Conservation (phyloP, 2,888 invertebrate species). For the Kryphioiulus occultus region DNA sequence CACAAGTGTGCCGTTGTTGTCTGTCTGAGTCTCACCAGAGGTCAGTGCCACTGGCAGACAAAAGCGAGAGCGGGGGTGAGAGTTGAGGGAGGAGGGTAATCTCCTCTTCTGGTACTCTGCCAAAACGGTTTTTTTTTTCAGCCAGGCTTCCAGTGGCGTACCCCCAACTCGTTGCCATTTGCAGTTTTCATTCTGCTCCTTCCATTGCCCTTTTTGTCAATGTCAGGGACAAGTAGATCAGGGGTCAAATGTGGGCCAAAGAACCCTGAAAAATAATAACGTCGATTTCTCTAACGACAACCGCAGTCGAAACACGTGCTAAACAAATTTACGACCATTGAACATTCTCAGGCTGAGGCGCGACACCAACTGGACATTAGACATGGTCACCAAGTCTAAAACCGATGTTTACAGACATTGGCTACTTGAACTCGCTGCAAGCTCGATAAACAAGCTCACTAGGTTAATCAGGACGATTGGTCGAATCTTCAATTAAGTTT, state of each 20-base stretch:
- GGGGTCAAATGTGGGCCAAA: constrained; percentile 30
- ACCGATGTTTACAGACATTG: neutral
- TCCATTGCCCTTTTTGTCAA: constrained; percentile 14
- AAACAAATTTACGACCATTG: neutral
- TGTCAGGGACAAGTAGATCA: constrained; percentile 31
- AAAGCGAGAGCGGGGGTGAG: neutral
- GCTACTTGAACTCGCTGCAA: neutral
- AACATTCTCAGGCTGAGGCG: too few relatives aligned
- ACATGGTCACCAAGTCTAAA: neutral
- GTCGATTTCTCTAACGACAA: neutral
- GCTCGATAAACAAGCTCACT: neutral
- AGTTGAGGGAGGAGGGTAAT: neutral
- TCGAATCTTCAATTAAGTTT: too few relatives aligned
- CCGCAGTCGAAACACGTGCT: neutral
- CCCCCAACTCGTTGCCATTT: neutral
- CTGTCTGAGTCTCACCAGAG: constrained; percentile 26
- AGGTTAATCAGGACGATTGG: too few relatives aligned
- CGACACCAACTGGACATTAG: neutral
- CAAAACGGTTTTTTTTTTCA: neutral
- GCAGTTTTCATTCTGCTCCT: neutral
- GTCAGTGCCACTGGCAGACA: constrained; percentile 20
- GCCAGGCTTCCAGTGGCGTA: neutral
- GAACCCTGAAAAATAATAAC: neutral
- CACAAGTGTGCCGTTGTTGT: constrained; percentile 35
- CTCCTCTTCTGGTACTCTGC: neutral